Base-by-base conservation (phyloP, 2,113 vertebrate genomes). In the Bujurquina vittata region DNA sequence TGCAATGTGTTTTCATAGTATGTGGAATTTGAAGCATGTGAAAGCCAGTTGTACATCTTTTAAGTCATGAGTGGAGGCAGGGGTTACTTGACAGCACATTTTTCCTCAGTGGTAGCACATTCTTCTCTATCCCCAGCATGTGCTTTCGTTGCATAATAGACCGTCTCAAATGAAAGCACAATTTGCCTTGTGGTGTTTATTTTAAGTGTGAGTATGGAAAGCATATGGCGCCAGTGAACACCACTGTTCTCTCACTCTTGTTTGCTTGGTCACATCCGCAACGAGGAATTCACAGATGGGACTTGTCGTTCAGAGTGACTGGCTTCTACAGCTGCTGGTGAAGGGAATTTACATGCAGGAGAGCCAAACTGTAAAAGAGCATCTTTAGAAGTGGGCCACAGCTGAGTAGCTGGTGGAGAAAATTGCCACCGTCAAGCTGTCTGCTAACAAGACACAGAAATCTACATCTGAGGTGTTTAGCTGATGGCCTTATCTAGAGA, bases 101-200 rank as follows among this genome's bases (percentile, higher is more conserved):
- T 87, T 84, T 79, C 79, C 18, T 73, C 56, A 49, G 62, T 14
- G 20, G 61, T 46, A 88, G 77, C 72, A 37, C 49, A 81, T 83
- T 83, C 35, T 76, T 52, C 62, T 60, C 79, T 31, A 23, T 43
- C 22, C 60, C 43, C 22, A 3, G 61, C 61, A 29, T 63, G 52
- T 73, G 86, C 75, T 77, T 67, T 49, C 46, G 80, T 89, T 91
- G 69, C 87, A 81, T 84, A 86, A 90, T 46, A 20, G 5, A n/a
- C 49, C 20, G 22, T 69, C 54, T 76, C 43, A 74, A 75, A 84
- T 20, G 7, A 82, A 80, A 85, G 80, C 77, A 79, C 40, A 72
- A 58, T 69, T 82, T 67, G 72, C 79, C 73, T 69, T 1, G 43
- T 37, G 6, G 43, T 57, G 80, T 75, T 86, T 81, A 60, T 84